Evolutionary conservation across 1,140 invertebrate genomes (phyloP), one percentile per base, ranked within the genome.

Genomic region (Medauroidea extradentata): DNA sequence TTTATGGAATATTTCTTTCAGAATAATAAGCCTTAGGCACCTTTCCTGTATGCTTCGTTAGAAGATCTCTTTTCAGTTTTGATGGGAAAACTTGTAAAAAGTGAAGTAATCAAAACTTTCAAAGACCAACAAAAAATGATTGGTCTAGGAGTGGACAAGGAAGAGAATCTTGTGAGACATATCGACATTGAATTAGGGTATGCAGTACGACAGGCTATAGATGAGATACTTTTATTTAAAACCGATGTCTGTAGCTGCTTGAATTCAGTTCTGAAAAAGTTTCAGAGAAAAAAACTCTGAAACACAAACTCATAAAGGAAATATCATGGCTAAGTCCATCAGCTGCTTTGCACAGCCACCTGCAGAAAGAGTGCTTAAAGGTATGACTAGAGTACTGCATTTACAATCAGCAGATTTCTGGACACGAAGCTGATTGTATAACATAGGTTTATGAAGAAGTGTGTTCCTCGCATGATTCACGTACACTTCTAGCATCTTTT

Each of bases 1-100:
- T 65, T 65, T 43, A 21, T 63, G 14, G 54, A 21, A 16, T 51
- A n/a, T n/a, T n/a, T 61, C 9, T 65, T 65, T 34, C 56, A 65
- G 59, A 60, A 53, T 8, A 53, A 65, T 38, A 44, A 21, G 18
- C 62, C 64, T 23, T 7, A 53, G 2, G 19, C 51, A 34, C 62
- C 62, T 2, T 53, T 34, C 11, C 60, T 2, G 38, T 65, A 7
- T 59, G 59, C 44, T 11, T 41, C 48, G 18, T 38, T 46, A 13
- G 29, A 34, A 34, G 29, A 34, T 34, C 29, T 34, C 29, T 29
- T 65, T 13, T 21, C 13, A 14, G 13, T 14, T n/a, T 18, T 29
- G 19, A 54, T 16, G 16, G 29, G 34, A 21, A 41, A 54, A 19
- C 7, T 54, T 14, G 42, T 19, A 18, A 38, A 54, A 18, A 38